Conservation (phyloP, 1,140 invertebrate genomes). For the Arion vulgaris region DNA sequence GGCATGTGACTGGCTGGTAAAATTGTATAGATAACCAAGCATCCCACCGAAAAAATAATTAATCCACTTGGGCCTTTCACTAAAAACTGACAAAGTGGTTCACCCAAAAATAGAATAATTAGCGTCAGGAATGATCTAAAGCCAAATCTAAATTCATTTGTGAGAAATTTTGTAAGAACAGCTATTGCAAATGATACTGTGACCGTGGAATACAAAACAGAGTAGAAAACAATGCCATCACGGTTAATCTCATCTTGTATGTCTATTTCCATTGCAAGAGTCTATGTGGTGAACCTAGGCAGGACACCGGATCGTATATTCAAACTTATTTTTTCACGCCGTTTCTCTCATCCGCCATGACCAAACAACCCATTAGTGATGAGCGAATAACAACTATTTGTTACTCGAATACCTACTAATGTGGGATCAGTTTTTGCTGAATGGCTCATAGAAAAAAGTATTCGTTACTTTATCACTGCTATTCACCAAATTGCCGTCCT, state of each 20-base stretch:
- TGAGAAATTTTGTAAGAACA: constrained; percentile 69
- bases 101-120: constrained; percentile 66
- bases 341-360: constrained; percentile 11
- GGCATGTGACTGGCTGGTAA: constrained; percentile 67
- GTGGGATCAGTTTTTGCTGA: no score
- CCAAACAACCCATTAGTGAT: no score
- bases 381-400: no score
- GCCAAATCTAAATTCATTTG: constrained; percentile 70
- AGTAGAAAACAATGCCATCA: constrained; percentile 69
- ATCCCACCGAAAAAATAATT: constrained; percentile 63
- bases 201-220: constrained; percentile 67
- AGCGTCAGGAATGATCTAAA: constrained; percentile 68
- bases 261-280: constrained; percentile 51
- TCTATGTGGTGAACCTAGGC: background rate
- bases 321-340: background rate
- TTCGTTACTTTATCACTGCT: no score
- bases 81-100: constrained; percentile 71
- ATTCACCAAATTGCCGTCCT: no score
- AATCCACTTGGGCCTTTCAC: constrained; percentile 68
- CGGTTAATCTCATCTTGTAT: constrained; percentile 56
- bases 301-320: background rate
- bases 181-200: constrained; percentile 70
- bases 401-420: no score
- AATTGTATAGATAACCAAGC: constrained; percentile 67
- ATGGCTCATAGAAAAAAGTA: no score